These are phyloP conservation scores for Antheraea pernyi DNA, from an alignment of 1,140 invertebrate species.

Conservation along the genomic window DNA sequence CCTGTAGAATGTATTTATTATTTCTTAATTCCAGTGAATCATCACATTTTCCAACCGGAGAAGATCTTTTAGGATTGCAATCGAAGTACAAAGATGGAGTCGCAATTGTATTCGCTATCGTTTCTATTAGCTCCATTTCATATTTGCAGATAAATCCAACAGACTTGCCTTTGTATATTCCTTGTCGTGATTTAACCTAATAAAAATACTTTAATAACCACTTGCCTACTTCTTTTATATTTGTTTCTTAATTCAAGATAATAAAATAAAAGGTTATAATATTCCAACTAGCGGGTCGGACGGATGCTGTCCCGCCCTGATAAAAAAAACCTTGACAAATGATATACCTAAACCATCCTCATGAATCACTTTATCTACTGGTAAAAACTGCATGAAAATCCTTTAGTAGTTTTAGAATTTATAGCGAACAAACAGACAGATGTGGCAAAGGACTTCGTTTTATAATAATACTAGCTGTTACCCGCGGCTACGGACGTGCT, in stretches of 20 bases:
- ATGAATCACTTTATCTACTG: too few species aligned
- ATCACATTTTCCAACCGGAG: constrained; percentile 37
- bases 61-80: constrained; percentile 41
- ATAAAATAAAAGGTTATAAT: too few species aligned
- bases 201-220: constrained; percentile 1
- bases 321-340: too few species aligned
- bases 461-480: too few species aligned
- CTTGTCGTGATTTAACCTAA: constrained; percentile 18
- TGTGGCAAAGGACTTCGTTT: too few species aligned
- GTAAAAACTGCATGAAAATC: too few species aligned
- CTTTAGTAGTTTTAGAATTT: too few species aligned
- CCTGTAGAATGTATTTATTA: background rate
- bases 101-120: constrained; percentile 52
- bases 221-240: background rate
- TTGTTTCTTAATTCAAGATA: background rate
- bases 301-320: too few species aligned
- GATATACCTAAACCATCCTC: too few species aligned
- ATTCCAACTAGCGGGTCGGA: too few species aligned
- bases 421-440: too few species aligned
- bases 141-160: constrained; percentile 57
- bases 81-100: constrained; percentile 45
- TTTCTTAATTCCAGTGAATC: constrained; percentile 49
- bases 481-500: too few species aligned
- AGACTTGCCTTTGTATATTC: constrained; percentile 50
- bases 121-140: constrained; percentile 45